A percentile compares a stretch with the other conserved stretches of the same genome.
phyloP scores from a whole-genome alignment of 2,113 vertebrate species.

The Epinephelus fuscoguttatus region DNA sequence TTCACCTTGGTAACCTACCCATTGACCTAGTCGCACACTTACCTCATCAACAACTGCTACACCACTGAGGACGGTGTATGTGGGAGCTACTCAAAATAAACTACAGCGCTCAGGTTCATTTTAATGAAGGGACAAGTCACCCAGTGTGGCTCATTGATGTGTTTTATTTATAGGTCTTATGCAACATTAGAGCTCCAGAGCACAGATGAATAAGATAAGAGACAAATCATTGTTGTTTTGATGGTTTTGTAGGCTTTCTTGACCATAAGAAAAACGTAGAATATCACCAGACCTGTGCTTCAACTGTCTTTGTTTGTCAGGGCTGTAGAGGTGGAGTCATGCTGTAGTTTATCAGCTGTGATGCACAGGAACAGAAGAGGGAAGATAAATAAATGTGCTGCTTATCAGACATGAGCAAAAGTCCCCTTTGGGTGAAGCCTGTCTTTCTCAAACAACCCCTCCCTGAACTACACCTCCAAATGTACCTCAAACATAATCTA shows the following conservation, averaged over 20 bases:
- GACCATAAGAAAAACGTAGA: neutral
- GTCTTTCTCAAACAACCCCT: conserved; percentile 16
- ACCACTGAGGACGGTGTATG: neutral
- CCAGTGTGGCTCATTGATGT: neutral
- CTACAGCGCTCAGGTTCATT: neutral
- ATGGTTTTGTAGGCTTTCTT: neutral
- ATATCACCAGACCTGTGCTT: neutral
- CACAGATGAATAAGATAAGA: neutral
- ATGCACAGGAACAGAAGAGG: conserved; percentile 38
- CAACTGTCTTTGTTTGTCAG: neutral
- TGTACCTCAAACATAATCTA: neutral
- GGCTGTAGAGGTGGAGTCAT: conserved; percentile 20
- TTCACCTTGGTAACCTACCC: too few relatives aligned
- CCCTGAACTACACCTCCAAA: neutral
- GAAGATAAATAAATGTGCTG: conserved; percentile 31
- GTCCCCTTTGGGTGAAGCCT: conserved; percentile 16
- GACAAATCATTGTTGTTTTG: neutral
- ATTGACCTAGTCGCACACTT: too few relatives aligned
- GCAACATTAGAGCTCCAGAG: neutral
- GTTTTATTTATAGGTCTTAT: neutral
- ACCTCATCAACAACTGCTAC: too few relatives aligned
- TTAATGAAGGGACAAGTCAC: neutral
- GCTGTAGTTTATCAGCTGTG: conserved; percentile 37
- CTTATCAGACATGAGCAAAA: conserved; percentile 44
- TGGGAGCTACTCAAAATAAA: neutral